phyloP scores from a whole-genome alignment of 2,113 vertebrate genomes.

The Brachionichthys hirsutus region DNA sequence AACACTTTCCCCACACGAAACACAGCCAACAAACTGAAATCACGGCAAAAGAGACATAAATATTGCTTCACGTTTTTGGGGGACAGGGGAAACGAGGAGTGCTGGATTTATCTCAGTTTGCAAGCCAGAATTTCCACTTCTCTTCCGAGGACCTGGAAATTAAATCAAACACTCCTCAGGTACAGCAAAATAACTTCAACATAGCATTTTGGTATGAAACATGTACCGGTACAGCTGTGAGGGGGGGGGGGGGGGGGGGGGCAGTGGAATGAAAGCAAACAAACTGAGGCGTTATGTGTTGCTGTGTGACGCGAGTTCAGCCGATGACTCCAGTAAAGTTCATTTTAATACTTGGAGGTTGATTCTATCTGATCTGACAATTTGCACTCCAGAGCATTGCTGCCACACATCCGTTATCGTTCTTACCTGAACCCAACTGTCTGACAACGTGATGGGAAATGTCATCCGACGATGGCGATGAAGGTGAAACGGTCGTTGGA shows the following conservation, averaged over 20 bases:
- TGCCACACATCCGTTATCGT: not conserved
- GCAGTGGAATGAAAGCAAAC: slow-evolving; percentile 48
- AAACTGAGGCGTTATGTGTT: slow-evolving; percentile 18
- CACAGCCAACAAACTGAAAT: slow-evolving; percentile 50
- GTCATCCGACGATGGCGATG: slow-evolving; percentile 14
- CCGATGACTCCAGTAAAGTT: slow-evolving; percentile 4
- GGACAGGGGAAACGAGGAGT: slow-evolving; percentile 71
- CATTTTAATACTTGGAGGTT: not conserved
- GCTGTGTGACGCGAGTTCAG: slow-evolving; percentile 21
- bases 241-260: slow-evolving; percentile 45
- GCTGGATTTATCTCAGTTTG: slow-evolving; percentile 74
- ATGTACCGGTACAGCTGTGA: slow-evolving; percentile 30
- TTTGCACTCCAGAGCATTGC: not conserved
- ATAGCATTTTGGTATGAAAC: slow-evolving; percentile 30
- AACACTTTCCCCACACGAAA: slow-evolving; percentile 15
- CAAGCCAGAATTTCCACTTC: slow-evolving; percentile 65
- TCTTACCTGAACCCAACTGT: not conserved
- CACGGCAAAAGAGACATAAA: slow-evolving; percentile 43
- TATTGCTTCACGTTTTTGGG: slow-evolving; percentile 70
- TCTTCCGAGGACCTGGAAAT: slow-evolving; percentile 72
- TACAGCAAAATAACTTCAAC: slow-evolving; percentile 19
- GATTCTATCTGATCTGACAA: not conserved
- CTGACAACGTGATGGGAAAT: slow-evolving; percentile 6
- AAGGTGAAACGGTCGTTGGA: slow-evolving; percentile 11
- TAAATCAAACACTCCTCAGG: slow-evolving; percentile 77